Evolutionary conservation across 2,113 vertebrate genomes (phyloP), one percentile per base, ranked within the genome.

Genomic region (Ahaetulla prasina): DNA sequence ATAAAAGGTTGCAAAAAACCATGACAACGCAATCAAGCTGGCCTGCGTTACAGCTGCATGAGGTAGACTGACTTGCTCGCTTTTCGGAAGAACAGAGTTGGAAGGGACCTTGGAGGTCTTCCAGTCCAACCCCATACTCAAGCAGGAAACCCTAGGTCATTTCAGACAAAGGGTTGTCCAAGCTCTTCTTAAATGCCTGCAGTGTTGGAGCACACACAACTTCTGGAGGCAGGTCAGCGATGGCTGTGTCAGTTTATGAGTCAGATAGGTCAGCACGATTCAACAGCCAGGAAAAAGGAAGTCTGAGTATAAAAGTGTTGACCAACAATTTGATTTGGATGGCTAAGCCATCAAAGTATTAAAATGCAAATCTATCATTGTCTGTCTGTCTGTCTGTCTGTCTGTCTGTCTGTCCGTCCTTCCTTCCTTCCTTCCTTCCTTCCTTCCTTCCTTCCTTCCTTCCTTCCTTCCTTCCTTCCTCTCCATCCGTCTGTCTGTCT

Each of bases 381-480:
- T 55, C 6, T 52, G 16, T 52, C 52, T 3, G 0, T n/a, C 11
- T 4, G 2, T 27, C 25, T 3, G 0, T 57, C 55, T 9, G 0
- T 57, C 55, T 3, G 0, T 55, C 54, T 8, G 0, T 57, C 23
- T 10, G 0, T 57, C 55, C n/a, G n/a, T n/a, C n/a, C n/a, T n/a
- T n/a, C n/a, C n/a, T n/a, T n/a, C n/a, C n/a, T n/a, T n/a, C n/a
- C n/a, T n/a, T n/a, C n/a, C n/a, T n/a, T n/a, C n/a, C n/a, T n/a
- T n/a, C n/a, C n/a, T n/a, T n/a, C n/a, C n/a, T n/a, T n/a, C n/a
- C n/a, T n/a, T n/a, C n/a, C n/a, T n/a, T n/a, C n/a, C n/a, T n/a
- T n/a, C n/a, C n/a, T n/a, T n/a, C n/a, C n/a, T n/a, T n/a, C n/a
- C n/a, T n/a, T n/a, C n/a, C n/a, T n/a, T n/a, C n/a, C n/a, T n/a